Base-by-base conservation (phyloP, 2,113 vertebrate species). In the Malurus melanocephalus region DNA sequence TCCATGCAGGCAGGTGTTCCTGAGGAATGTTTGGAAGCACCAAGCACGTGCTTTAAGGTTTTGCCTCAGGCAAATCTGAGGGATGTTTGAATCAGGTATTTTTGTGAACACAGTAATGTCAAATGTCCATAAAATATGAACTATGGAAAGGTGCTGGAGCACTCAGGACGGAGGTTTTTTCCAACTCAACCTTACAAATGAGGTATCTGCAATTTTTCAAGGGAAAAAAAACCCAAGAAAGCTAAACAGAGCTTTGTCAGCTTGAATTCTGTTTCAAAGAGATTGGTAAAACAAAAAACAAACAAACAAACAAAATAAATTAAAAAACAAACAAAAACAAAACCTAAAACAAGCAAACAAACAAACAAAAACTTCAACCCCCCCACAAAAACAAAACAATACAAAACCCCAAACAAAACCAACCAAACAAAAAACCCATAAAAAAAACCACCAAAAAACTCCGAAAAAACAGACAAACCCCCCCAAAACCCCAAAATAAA, bases 11-110 rank as follows among this genome's bases (percentile, higher is more conserved):
- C 84, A 92, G 80, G 87, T 94, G 80, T 67, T 95, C 42, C 2
- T 74, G 84, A 93, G 74, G 62, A 79, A 80, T 81, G n/a, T 53
- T 85, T 93, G 84, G 86, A 85, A 92, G 49, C 43, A 84, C 46
- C 22, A 78, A 87, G 48, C 51, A 49, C 21, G 42, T 73, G 48
- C 69, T 74, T 93, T 89, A 93, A 94, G 30, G 10, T 75, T 79
- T 89, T 57, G 65, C 94, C 88, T 73, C 26, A 85, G 69, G 93
- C 61, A 45, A 42, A 42, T 92, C 32, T 26, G 64, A 82, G 55
- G 55, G 89, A 90, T 93, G 67, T 83, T 89, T 82, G 76, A 92
- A 38, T 55, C 11, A 72, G 57, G 35, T 75, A 33, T 83, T 88
- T 91, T 67, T 79, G 61, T 69, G 43, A 88, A 59, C 30, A 60